Base-by-base conservation (phyloP, 2,888 invertebrate species). In the Eubasilissa splendida region DNA sequence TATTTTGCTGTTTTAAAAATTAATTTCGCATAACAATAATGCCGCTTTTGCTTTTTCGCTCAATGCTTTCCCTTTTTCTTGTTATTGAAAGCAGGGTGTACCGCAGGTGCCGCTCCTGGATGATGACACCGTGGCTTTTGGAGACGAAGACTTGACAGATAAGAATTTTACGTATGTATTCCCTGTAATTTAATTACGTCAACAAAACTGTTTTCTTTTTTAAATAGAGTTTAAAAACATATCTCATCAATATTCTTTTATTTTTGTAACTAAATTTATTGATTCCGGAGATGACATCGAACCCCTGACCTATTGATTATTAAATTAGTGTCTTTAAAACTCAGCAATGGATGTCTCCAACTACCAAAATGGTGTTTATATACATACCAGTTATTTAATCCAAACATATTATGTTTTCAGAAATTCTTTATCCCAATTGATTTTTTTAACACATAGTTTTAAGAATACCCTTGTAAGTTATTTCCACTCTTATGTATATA, bases 121-220 rank as follows among this genome's bases (percentile, higher is more conserved):
- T 85, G 96, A 96, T 86, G 96, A 96, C 88, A 95, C 96, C 52
- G 91, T 96, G 84, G 96, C 95, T 66, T 96, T 96, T 86, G 96
- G 96, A 0, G 96, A 96, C 84, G 96, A 96, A 87, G 95, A 96
- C 85, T 91, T 91, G 73, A 86, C 85, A 76, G 86, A 85, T 81
- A 87, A 86, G 70, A 86, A 87, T 81, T 86, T 90, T 77, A 89
- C 87, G 90, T 90, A 87, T 81, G 83, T 74, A 22, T 42, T 53
- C 70, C 12, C 63, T 5, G 7, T 42, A 42, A 42, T 42, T 42
- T 42, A 42, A 5, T 42, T 42, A 42, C 42, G 7, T 7, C 4
- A 42, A 42, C 42, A 42, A 42, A 42, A 42, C 42, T 42, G 4
- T 42, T 7, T 42, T 42, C 42, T 42, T 42, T 42, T 42, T 42